A percentile compares a stretch with the other conserved stretches of the same genome.
Evolutionary conservation across 2,888 invertebrate species (phyloP).

Genomic region (Erebia aethiops): DNA sequence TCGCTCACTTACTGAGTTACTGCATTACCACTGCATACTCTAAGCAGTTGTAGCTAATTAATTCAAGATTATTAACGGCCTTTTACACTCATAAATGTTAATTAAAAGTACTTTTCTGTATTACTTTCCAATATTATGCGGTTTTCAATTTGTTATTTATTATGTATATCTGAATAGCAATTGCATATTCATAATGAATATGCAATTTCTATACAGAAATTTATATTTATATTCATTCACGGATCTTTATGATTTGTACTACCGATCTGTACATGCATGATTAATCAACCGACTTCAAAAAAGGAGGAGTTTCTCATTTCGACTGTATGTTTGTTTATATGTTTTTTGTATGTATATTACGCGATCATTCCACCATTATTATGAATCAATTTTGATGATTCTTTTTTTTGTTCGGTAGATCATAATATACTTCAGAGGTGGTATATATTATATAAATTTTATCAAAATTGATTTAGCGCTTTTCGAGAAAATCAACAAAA

Average conservation of each 20-base stretch:
- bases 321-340: no score
- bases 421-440: no score
- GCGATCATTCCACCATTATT: no score
- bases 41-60: constrained; percentile 29
- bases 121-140: background rate
- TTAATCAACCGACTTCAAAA: no score
- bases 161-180: background rate
- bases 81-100: constrained; percentile 11
- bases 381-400: no score
- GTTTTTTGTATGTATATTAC: no score
- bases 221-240: background rate
- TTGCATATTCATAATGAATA: constrained; percentile 3
- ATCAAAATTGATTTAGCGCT: no score
- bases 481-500: no score
- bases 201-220: constrained; percentile 10
- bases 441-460: no score
- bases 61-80: constrained; percentile 10
- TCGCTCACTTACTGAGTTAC: constrained; percentile 21
- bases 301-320: no score
- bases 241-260: background rate
- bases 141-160: constrained; percentile 5
- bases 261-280: background rate
- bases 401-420: no score
- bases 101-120: constrained; percentile 5
- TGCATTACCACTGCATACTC: constrained; percentile 26